These are phyloP conservation scores for Catostomus latipinnis DNA, from an alignment of 2,797 vertebrate genomes.

Conservation along the genomic window DNA sequence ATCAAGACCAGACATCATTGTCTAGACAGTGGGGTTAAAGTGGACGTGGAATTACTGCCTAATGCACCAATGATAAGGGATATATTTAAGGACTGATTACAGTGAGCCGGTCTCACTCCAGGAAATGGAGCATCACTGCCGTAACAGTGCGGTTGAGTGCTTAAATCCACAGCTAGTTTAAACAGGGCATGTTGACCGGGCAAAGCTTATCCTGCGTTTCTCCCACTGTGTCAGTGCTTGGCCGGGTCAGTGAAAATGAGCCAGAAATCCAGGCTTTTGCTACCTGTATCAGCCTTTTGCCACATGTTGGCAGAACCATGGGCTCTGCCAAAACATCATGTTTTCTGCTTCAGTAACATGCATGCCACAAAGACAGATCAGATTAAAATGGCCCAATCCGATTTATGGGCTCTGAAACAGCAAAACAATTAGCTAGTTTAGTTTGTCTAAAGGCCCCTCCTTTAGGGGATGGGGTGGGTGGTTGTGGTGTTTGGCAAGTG, in stretches of 20 bases:
- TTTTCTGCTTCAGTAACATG: slow-evolving; percentile 44
- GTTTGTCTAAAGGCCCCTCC: slow-evolving; percentile 37
- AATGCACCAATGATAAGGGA: slow-evolving; percentile 26
- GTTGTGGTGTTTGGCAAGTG: slow-evolving; percentile 33
- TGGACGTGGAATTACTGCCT: slow-evolving; percentile 24
- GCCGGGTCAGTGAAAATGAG: slow-evolving; percentile 11
- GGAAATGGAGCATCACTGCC: background rate
- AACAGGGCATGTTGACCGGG: background rate
- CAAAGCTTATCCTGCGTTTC: slow-evolving; percentile 13
- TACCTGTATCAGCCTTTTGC: slow-evolving; percentile 19
- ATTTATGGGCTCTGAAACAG: slow-evolving; percentile 53
- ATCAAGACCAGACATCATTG: slow-evolving; percentile 15
- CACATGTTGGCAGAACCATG: background rate
- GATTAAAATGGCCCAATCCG: slow-evolving; percentile 56
- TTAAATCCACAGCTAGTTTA: slow-evolving; percentile 33
- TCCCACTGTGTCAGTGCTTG: background rate
- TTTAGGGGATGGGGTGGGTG: background rate
- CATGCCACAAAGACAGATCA: slow-evolving; percentile 49
- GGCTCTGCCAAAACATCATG: slow-evolving; percentile 47
- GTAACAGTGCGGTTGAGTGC: background rate
- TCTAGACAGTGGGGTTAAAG: slow-evolving; percentile 10
- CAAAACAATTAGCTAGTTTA: slow-evolving; percentile 59
- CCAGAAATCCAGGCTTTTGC: slow-evolving; percentile 25
- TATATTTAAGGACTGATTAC: slow-evolving; percentile 21
- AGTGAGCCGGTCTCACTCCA: background rate